Evolutionary conservation across 2,888 invertebrate species (phyloP).

Genomic region (Drosophila ezoana): DNA sequence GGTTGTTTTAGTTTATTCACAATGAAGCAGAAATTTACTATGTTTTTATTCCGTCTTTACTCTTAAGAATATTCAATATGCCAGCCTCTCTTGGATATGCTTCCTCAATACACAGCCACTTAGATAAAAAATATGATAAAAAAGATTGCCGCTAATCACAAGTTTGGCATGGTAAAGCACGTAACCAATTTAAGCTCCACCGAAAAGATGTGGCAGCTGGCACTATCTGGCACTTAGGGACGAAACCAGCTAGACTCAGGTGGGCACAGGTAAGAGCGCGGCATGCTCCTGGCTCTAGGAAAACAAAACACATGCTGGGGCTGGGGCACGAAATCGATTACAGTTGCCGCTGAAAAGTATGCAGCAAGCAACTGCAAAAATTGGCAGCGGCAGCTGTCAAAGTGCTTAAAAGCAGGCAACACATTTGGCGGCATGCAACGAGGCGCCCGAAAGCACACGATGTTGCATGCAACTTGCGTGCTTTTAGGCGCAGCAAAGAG

Average conservation of each 20-base stretch:
- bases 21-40: too few relatives aligned
- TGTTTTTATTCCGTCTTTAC: too few relatives aligned
- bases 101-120: background rate
- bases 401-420: conserved; percentile 36
- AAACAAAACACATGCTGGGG: background rate
- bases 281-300: too few relatives aligned
- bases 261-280: background rate
- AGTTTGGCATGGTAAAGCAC: conserved; percentile 1
- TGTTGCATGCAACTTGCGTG: background rate
- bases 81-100: background rate
- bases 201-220: background rate
- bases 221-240: background rate
- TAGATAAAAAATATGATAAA: background rate
- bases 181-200: conserved; percentile 1
- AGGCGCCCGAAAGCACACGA: conserved; percentile 4
- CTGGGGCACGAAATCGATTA: conserved; percentile 18
- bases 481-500: conserved; percentile 3
- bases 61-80: background rate
- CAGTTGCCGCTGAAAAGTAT: conserved; percentile 24
- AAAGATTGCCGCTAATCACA: background rate
- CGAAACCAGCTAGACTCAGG: background rate
- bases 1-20: too few relatives aligned
- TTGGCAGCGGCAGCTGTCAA: background rate
- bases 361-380: conserved; percentile 4
- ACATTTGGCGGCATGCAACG: conserved; percentile 1